phyloP scores from a whole-genome alignment of 2,888 invertebrate genomes.

The Drosophila mercatorum region DNA sequence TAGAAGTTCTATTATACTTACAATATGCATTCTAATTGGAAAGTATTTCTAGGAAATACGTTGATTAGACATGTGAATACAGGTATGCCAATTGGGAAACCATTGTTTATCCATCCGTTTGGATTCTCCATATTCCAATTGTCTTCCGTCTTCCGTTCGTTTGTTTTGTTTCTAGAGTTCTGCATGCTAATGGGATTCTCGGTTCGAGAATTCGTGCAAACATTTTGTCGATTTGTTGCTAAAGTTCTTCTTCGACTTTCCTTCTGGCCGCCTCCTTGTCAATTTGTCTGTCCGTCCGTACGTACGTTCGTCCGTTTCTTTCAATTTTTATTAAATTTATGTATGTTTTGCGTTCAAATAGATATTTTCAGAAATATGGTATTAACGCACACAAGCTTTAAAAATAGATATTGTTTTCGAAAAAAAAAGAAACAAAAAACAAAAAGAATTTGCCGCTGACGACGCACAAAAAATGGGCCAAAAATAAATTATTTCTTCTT shows the following conservation, averaged over 20 bases:
- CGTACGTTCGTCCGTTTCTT: conserved; percentile 36
- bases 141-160: background rate
- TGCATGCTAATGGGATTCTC: background rate
- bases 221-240: background rate
- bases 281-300: conserved; percentile 1
- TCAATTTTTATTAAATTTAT: conserved; percentile 67
- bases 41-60: too few species aligned
- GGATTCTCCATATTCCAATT: background rate
- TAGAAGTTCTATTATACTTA: too few species aligned
- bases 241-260: background rate
- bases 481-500: conserved; percentile 60
- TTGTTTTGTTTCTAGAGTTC: background rate
- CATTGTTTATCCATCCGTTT: background rate
- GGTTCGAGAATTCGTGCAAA: too few species aligned
- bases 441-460: conserved; percentile 55
- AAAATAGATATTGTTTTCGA: conserved; percentile 73
- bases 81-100: background rate
- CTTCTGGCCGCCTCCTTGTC: conserved; percentile 20
- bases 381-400: conserved; percentile 76
- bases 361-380: conserved; percentile 74
- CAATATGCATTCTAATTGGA: too few species aligned
- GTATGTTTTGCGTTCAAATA: conserved; percentile 61
- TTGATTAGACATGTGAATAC: too few species aligned
- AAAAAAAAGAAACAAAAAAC: conserved; percentile 62
- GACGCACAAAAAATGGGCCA: conserved; percentile 71